These are phyloP conservation scores for Steinernema carpocapsae DNA, from an alignment of 2,888 invertebrate genomes.

Conservation along the genomic window DNA sequence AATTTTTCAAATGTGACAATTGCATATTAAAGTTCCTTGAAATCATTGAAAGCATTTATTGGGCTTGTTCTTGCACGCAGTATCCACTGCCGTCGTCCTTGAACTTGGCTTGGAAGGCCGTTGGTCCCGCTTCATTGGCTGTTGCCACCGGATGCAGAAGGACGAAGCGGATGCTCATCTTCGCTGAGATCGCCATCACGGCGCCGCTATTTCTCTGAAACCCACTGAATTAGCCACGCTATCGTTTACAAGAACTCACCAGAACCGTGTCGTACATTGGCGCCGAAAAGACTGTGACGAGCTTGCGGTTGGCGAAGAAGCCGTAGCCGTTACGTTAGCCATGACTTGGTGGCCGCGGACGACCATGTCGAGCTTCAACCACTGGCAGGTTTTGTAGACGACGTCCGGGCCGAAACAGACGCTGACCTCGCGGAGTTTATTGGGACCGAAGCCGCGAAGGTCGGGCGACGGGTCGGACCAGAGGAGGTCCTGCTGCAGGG, in stretches of 20 bases:
- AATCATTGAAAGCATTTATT: no score
- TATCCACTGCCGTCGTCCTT: neutral
- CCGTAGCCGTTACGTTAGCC: slow-evolving; percentile 40
- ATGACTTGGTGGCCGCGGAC: slow-evolving; percentile 47
- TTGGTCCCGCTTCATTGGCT: neutral
- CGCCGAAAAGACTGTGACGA: slow-evolving; percentile 45
- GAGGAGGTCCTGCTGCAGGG: slow-evolving; percentile 43
- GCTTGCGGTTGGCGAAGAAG: slow-evolving; percentile 43
- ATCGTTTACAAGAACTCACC: no score
- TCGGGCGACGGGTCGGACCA: slow-evolving; percentile 43
- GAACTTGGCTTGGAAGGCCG: neutral
- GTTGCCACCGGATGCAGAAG: slow-evolving; percentile 2
- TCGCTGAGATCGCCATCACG: neutral
- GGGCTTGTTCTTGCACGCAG: neutral
- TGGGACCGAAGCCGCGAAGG: slow-evolving; percentile 39
- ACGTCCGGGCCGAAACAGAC: slow-evolving; percentile 41
- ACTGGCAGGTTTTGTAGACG: slow-evolving; percentile 42
- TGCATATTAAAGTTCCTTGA: no score
- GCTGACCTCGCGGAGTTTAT: slow-evolving; percentile 42
- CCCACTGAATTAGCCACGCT: neutral
- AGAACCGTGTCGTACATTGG: slow-evolving; percentile 44
- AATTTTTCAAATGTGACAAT: no score
- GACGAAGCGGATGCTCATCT: neutral
- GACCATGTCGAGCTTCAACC: slow-evolving; percentile 42
- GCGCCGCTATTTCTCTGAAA: neutral